phyloP scores from a whole-genome alignment of 2,113 vertebrate species.

The Recurvirostra avosetta region DNA sequence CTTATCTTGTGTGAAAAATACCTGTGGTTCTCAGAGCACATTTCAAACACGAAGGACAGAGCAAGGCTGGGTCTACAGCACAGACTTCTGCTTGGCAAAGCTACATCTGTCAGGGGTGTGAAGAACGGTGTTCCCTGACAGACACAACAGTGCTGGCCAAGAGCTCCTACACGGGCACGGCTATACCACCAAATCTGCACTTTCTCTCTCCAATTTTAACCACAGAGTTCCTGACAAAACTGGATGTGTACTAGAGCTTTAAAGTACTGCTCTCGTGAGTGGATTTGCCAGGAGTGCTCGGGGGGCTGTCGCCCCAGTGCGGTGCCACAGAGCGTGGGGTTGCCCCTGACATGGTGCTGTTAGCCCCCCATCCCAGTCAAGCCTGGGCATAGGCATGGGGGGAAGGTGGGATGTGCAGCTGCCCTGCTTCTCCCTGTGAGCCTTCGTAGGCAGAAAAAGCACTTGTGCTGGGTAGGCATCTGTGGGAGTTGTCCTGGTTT shows the following conservation, averaged over 20 bases:
- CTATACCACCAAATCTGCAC: neutral
- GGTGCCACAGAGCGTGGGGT: neutral
- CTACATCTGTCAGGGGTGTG: neutral
- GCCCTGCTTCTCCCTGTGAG: neutral
- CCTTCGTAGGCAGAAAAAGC: neutral
- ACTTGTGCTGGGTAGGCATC: neutral
- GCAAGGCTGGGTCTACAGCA: neutral
- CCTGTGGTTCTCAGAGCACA: neutral
- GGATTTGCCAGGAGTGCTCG: neutral
- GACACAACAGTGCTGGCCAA: neutral
- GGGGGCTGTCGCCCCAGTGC: neutral
- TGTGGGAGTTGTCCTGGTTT: neutral
- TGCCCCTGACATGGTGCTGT: neutral
- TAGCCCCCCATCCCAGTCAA: neutral
- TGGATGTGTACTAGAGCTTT: neutral
- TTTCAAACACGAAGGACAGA: neutral
- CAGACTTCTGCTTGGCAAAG: neutral
- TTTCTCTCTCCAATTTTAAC: neutral
- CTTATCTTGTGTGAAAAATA: constrained; percentile 61
- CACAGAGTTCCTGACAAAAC: neutral
- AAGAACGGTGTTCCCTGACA: neutral
- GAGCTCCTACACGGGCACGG: neutral
- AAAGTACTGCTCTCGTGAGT: neutral
- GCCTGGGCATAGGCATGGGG: fast-evolving
- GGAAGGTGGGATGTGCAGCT: neutral